Evolutionary conservation across 2,888 invertebrate species (phyloP).

Genomic region (Melieria omissa): DNA sequence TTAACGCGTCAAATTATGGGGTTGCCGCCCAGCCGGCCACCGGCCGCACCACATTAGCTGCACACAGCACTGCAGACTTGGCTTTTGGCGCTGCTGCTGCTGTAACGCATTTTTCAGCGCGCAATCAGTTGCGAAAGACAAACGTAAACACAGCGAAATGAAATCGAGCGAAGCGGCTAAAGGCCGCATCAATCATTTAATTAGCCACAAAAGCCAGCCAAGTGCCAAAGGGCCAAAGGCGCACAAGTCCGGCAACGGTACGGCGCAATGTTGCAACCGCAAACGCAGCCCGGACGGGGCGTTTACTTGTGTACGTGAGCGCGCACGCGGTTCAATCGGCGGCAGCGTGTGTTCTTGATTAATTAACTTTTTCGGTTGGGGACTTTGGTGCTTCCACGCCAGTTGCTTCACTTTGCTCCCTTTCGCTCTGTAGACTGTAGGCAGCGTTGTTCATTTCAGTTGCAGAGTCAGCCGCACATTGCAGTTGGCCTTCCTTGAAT

Average conservation of each 20-base stretch:
- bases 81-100: too few species aligned
- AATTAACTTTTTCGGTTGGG: constrained; percentile 29
- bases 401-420: neutral
- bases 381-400: neutral
- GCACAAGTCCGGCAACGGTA: neutral
- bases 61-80: too few species aligned
- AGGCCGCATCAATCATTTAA: constrained; percentile 36
- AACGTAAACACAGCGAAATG: too few species aligned
- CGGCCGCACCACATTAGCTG: too few species aligned
- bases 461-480: neutral
- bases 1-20: constrained; percentile 57
- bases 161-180: neutral
- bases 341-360: constrained; percentile 30
- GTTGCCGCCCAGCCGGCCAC: constrained; percentile 41
- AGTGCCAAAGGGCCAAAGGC: neutral
- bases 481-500: constrained; percentile 13
- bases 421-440: neutral
- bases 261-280: too few species aligned
- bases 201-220: constrained; percentile 28
- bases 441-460: neutral
- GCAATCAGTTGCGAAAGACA: too few species aligned
- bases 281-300: neutral
- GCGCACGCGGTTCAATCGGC: neutral
- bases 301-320: constrained; percentile 10
- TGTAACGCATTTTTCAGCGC: too few species aligned